Evolutionary conservation across 2,113 vertebrate species (phyloP).

Genomic region (Agelaius phoeniceus): DNA sequence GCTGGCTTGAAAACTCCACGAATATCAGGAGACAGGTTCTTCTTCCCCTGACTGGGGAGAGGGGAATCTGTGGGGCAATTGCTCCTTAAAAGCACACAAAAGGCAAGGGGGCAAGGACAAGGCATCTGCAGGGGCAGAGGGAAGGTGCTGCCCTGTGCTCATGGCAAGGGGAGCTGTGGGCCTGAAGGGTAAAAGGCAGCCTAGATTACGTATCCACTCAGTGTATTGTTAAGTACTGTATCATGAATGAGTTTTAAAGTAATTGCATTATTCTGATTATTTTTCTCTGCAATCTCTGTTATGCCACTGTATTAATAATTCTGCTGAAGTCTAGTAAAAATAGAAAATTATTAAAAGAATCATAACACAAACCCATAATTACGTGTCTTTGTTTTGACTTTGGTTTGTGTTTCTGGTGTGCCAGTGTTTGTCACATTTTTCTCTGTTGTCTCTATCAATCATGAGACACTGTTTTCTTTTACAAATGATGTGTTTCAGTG

Average conservation of each 20-base stretch:
- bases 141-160: not conserved
- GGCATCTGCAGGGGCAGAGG: not conserved
- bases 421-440: not conserved
- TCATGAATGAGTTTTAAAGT: not conserved
- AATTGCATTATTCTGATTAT: not conserved
- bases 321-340: not conserved
- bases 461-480: not conserved
- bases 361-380: not conserved
- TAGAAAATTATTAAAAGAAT: not conserved
- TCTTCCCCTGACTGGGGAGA: not conserved
- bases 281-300: not conserved
- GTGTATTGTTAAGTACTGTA: not conserved
- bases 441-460: not conserved
- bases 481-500: not conserved
- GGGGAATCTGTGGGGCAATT: accelerated
- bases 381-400: not conserved
- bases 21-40: not conserved
- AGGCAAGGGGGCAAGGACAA: not conserved
- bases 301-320: not conserved
- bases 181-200: not conserved
- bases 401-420: not conserved
- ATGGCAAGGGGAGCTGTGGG: not conserved
- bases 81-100: not conserved
- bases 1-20: not conserved
- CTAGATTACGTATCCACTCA: not conserved